A percentile compares a stretch with the other conserved stretches of the same genome.
phyloP scores from a whole-genome alignment of 1,140 invertebrate genomes.

The Whitmania pigra region DNA sequence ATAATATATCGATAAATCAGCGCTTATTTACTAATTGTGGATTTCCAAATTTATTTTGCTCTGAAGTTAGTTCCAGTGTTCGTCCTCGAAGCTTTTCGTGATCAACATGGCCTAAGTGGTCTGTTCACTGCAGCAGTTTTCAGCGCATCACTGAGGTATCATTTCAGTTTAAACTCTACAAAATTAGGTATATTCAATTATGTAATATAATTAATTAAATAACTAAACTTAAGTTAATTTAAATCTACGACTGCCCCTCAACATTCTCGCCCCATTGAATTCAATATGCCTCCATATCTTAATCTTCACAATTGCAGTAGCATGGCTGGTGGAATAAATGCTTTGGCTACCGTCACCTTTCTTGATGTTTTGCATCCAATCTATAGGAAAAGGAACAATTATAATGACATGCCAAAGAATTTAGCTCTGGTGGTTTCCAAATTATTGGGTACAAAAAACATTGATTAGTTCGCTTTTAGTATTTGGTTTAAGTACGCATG shows the following conservation, averaged over 20 bases:
- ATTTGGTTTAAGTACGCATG: not conserved
- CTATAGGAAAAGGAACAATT: conserved; percentile 7
- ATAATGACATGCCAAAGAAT: conserved; percentile 1
- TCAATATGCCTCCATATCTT: too few relatives aligned
- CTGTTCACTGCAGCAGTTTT: conserved; percentile 17
- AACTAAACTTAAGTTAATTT: too few relatives aligned
- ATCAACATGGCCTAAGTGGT: not conserved
- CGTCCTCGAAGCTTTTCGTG: conserved; percentile 18
- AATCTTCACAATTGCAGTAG: not conserved
- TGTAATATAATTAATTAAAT: too few relatives aligned
- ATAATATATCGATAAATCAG: conserved; percentile 7
- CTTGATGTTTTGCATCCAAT: conserved; percentile 14
- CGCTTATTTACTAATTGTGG: not conserved
- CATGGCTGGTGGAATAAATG: conserved; percentile 17
- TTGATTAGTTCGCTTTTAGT: not conserved
- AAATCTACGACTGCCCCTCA: too few relatives aligned
- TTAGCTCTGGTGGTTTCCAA: conserved; percentile 8
- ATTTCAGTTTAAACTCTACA: not conserved
- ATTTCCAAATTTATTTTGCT: not conserved
- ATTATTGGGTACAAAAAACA: not conserved
- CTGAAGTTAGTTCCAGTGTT: conserved; percentile 7
- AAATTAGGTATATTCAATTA: too few relatives aligned
- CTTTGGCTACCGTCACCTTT: conserved; percentile 17
- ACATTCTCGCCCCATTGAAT: too few relatives aligned
- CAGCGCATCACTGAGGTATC: conserved; percentile 17